Evolutionary conservation across 2,888 invertebrate species (phyloP), one percentile per base, ranked within the genome.

Genomic region (Drosophila monieri): DNA sequence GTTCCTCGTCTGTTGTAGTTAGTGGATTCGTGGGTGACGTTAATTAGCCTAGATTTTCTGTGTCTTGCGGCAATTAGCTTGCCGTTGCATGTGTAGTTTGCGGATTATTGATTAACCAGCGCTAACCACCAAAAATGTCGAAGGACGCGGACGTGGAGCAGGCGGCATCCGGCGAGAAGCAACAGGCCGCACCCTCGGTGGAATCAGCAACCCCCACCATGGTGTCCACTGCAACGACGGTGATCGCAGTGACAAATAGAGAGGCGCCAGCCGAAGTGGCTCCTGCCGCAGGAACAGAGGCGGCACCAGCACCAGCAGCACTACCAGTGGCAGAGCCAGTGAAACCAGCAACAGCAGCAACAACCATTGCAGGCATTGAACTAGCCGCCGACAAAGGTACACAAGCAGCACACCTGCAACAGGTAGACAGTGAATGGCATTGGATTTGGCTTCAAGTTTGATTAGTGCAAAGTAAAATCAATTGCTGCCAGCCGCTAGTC

Each of bases 141-240:
- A 76, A 74, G 62, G 81, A 78, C 48, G 59, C 77, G 70, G 80
- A 85, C 65, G 67, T 88, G 60, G 83, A 88, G 70, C 89, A 80
- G 72, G 78, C 87, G 67, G 39, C 60, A 66, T 41, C 47, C 54
- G 51, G 35, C 62, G 10, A 43, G 51, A 53, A 58, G 39, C 61
- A 60, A 37, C 55, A 54, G 23, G 44, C 61, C 25, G 27, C 47
- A 30, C 37, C 73, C 25, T 9, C 47, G 1, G 27, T 14, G 9
- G 27, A 27, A 27, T 2, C 27, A 9, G 44, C 64, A 27, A 23
- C 47, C 18, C 44, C 72, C 6, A 48, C 52, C 23, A 48, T 51
- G 18, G 73, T 69, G 27, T 62, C 68, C 48, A 87, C 47, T 1
- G 39, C 41, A 0, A 64, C 72, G 9, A 69, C 68, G 15, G 68